Base-by-base conservation (phyloP, 2,888 invertebrate genomes). In the Heliconius hortense region DNA sequence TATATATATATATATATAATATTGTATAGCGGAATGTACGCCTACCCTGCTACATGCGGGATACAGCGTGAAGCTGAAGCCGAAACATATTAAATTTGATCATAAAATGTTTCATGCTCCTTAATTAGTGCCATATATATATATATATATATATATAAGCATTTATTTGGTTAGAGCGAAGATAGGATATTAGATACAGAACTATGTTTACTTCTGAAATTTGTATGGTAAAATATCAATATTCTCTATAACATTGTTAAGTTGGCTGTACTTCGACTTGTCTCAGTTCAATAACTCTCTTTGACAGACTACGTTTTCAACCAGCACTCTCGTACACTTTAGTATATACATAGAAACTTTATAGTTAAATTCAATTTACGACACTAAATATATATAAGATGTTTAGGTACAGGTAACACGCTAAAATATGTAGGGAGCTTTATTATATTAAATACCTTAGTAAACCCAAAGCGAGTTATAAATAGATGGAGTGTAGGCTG, bases 341-440 rank as follows among this genome's bases (percentile, higher is more conserved):
- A 26, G 10, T 43, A 11, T 39, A 10, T 24, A 26, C 26, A 11
- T 43, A 11, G 31, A 48, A 43, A 63, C 48, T 39, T 48, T 21
- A 68, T 39, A 35, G 35, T 35, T n/a, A 64, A 64, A 35, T 39
- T 64, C 64, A 64, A 64, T 64, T 64, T 64, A 64, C n/a, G n/a
- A 39, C n/a, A 64, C n/a, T 24, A 64, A 35, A 24, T n/a, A 39
- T 39, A 35, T 35, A 35, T 24, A 39, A 39, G 64, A 64, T 64
- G 39, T 64, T 39, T 15, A 13, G 39, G 24, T 64, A n/a, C 48
- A 48, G 21, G 21, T 21, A 35, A 35, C 35, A 35, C 11, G 4
- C 31, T 35, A 35, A 64, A 63, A 35, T 64, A 64, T 64, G 35
- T 35, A 64, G 28, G n/a, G 21, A 4, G 21, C 35, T n/a, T 10